Evolutionary conservation across 2,113 vertebrate genomes (phyloP).

Genomic region (Siniperca knerii): DNA sequence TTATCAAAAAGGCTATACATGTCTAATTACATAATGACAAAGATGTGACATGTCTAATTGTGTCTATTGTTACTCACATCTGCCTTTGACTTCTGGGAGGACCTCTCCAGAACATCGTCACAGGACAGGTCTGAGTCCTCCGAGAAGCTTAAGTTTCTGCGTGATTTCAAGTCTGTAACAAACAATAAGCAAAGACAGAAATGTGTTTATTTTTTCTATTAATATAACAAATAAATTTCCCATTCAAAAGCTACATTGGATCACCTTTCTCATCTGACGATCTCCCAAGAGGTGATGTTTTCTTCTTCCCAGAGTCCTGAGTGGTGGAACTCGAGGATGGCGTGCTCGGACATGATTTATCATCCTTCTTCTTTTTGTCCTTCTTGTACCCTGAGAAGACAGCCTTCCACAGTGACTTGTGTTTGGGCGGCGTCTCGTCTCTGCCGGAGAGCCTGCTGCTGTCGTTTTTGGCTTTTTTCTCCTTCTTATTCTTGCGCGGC

Average conservation of each 20-base stretch:
- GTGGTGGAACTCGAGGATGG: conserved; percentile 93
- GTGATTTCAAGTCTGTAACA: conserved; percentile 89
- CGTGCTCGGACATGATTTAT: conserved; percentile 92
- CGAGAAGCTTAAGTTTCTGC: conserved; percentile 93
- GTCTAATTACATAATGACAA: not conserved
- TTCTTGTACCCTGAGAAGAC: conserved; percentile 98
- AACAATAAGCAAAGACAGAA: not conserved
- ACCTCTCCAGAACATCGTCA: conserved; percentile 92
- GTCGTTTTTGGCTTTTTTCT: conserved; percentile 95
- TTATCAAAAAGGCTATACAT: not conserved
- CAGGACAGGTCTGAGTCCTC: conserved; percentile 98
- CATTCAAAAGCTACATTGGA: fast-evolving
- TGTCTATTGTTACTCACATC: conserved; percentile 85
- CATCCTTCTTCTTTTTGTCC: conserved; percentile 97
- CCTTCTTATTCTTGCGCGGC: conserved; percentile 95
- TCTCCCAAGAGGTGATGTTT: conserved; percentile 79
- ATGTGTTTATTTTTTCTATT: not conserved
- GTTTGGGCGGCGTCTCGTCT: conserved; percentile 89
- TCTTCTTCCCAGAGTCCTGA: conserved; percentile 89
- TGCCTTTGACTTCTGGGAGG: conserved; percentile 94
- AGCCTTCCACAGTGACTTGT: conserved; percentile 94
- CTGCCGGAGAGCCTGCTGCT: conserved; percentile 81
- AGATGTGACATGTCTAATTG: not conserved
- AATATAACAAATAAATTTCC: not conserved
- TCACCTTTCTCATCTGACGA: conserved; percentile 84